Conservation (phyloP, 2,888 invertebrate genomes). For the Micropterix aruncella region DNA sequence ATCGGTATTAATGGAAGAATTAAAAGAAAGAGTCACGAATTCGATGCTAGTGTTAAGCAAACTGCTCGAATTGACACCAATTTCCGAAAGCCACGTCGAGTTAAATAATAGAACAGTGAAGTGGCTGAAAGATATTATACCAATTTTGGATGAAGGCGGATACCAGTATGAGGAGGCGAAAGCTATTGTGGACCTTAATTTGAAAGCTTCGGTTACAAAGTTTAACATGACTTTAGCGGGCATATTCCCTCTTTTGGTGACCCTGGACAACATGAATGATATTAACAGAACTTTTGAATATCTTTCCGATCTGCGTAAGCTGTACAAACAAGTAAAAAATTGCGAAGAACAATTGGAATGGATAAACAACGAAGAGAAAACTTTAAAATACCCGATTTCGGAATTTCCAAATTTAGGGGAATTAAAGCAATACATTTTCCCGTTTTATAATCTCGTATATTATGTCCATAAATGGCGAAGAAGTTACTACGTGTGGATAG, state of each 20-base stretch:
- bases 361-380: conserved; percentile 66
- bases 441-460: conserved; percentile 47
- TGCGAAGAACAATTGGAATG: conserved; percentile 51
- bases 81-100: conserved; percentile 50
- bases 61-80: conserved; percentile 50
- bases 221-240: conserved; percentile 48
- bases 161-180: conserved; percentile 55
- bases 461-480: conserved; percentile 43
- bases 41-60: conserved; percentile 38
- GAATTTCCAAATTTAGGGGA: conserved; percentile 55
- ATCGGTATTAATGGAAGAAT: conserved; percentile 40
- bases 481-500: conserved; percentile 60
- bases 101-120: conserved; percentile 55
- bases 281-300: conserved; percentile 52
- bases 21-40: conserved; percentile 47
- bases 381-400: conserved; percentile 56
- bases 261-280: conserved; percentile 62
- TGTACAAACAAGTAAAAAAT: conserved; percentile 48
- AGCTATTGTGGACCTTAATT: conserved; percentile 55
- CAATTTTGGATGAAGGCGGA: conserved; percentile 55
- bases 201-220: conserved; percentile 45
- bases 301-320: conserved; percentile 46
- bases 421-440: conserved; percentile 42
- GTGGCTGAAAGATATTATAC: conserved; percentile 56
- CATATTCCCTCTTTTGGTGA: conserved; percentile 47